A percentile compares a stretch with the other conserved stretches of the same genome.
These are phyloP conservation scores for Microcebus murinus DNA, from an alignment of 2,113 vertebrate genomes.

Conservation along the genomic window DNA sequence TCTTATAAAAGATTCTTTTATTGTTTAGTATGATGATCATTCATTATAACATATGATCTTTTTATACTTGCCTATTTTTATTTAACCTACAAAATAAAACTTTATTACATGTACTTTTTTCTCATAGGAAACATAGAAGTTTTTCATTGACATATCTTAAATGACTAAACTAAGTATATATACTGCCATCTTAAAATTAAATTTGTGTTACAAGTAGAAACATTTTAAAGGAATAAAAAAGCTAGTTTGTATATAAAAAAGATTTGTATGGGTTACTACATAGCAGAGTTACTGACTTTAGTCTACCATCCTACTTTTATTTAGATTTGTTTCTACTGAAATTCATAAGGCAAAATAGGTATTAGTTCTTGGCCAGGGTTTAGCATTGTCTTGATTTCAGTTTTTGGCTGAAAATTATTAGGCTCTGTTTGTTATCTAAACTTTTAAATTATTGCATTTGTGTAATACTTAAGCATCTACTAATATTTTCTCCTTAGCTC, in stretches of 20 bases:
- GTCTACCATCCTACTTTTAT: slow-evolving; percentile 41
- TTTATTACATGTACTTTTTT: neutral
- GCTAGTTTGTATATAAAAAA: neutral
- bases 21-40: neutral
- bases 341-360: neutral
- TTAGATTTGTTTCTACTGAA: neutral
- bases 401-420: neutral
- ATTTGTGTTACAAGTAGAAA: slow-evolving; percentile 58
- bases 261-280: neutral
- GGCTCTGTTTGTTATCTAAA: neutral
- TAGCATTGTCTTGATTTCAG: neutral
- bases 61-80: slow-evolving; percentile 2
- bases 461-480: slow-evolving; percentile 18
- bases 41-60: neutral
- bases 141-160: slow-evolving; percentile 79
- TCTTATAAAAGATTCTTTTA: neutral
- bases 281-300: neutral
- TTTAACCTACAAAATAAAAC: neutral
- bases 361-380: neutral
- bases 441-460: slow-evolving; percentile 46
- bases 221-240: neutral
- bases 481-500: neutral
- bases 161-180: slow-evolving; percentile 57
- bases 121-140: slow-evolving; percentile 71
- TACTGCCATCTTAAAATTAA: slow-evolving; percentile 17